Percentiles rank a stretch among this genome's conserved stretches.
These are phyloP conservation scores for Melopsittacus undulatus DNA, from an alignment of 2,797 vertebrate genomes.

Conservation along the genomic window DNA sequence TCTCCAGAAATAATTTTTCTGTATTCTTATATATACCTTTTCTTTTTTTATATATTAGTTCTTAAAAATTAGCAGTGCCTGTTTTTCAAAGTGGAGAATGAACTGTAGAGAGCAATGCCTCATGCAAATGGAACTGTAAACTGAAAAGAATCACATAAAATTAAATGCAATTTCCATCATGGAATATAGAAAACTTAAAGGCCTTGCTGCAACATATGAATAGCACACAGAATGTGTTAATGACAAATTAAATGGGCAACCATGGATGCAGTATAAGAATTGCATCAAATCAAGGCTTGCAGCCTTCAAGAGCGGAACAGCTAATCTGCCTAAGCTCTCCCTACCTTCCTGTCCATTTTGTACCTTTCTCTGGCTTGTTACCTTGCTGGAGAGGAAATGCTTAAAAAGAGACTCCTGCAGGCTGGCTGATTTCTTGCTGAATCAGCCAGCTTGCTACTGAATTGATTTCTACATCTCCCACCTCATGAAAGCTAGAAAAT, in stretches of 20 bases:
- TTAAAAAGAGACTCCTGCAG: constrained; percentile 10
- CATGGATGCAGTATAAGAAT: background rate
- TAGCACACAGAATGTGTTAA: background rate
- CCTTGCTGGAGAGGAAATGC: constrained; percentile 45
- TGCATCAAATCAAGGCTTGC: constrained; percentile 2
- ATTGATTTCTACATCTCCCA: constrained; percentile 48
- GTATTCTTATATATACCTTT: background rate
- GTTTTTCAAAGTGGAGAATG: constrained; percentile 13
- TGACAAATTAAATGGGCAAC: background rate
- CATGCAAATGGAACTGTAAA: background rate
- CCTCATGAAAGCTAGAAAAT: constrained; percentile 47
- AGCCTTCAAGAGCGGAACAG: background rate
- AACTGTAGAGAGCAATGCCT: background rate
- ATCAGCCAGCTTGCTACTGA: constrained; percentile 34
- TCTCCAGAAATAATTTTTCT: background rate
- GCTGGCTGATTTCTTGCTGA: constrained; percentile 38
- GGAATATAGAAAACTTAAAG: background rate
- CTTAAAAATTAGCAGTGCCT: constrained; percentile 21
- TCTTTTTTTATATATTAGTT: background rate
- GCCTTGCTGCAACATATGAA: background rate
- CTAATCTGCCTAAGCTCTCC: constrained; percentile 11
- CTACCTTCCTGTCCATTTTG: background rate
- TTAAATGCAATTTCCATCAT: background rate
- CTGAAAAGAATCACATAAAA: background rate
- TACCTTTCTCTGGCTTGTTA: background rate